These are phyloP conservation scores for Agapornis roseicollis DNA, from an alignment of 2,113 vertebrate species.

Conservation along the genomic window DNA sequence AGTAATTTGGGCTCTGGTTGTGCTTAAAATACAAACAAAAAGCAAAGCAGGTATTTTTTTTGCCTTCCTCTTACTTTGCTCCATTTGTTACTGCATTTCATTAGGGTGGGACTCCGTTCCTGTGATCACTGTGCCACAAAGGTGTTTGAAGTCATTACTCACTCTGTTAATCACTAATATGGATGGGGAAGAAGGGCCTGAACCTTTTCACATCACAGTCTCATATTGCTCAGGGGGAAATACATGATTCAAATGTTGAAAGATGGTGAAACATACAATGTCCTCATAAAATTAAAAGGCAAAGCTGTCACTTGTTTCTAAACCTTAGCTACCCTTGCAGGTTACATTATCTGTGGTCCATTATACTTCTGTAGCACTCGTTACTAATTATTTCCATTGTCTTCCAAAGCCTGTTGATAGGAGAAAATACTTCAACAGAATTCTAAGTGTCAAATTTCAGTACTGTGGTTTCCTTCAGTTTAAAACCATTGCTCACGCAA, in stretches of 20 bases:
- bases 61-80: not conserved
- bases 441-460: not conserved
- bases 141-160: conserved; percentile 47
- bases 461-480: not conserved
- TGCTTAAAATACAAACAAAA: not conserved
- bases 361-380: not conserved
- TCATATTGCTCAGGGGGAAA: not conserved
- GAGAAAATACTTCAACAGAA: not conserved
- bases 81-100: not conserved
- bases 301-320: not conserved
- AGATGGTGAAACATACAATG: not conserved
- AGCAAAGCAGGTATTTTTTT: not conserved
- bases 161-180: conserved; percentile 58
- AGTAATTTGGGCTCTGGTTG: not conserved
- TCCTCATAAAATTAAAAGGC: not conserved
- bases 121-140: not conserved
- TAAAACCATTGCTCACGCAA: not conserved
- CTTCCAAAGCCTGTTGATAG: not conserved
- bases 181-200: conserved; percentile 19
- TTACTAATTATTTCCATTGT: not conserved
- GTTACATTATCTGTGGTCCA: not conserved
- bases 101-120: not conserved
- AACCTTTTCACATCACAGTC: conserved; percentile 18
- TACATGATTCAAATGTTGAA: not conserved
- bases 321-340: not conserved